Base-by-base conservation (phyloP, 2,797 vertebrate species). In the Squalus acanthias region DNA sequence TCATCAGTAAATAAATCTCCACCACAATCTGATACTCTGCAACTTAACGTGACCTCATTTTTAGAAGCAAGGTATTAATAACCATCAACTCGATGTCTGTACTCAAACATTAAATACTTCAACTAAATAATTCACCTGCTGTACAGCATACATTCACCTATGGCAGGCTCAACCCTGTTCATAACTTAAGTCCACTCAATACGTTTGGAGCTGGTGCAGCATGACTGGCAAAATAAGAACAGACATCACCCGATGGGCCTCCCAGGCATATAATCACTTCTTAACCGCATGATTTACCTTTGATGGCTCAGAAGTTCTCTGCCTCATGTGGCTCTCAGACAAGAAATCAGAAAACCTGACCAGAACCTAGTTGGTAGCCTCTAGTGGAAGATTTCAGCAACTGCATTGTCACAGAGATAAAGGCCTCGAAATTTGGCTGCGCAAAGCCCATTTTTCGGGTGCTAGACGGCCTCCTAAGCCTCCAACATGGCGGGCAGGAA, bases 381-480 rank as follows among this genome's bases (percentile, higher is more conserved):
- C 91, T 93, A 39, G 91, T 93, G 91, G 89, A 92, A 60, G 89
- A 39, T 93, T 65, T 67, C n/a, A 67, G 65, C 63, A 67, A 93
- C 60, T 93, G 63, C 46, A 39, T 39, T 10, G 3, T 50, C n/a
- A 24, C 91, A 67, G 91, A 93, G 91, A 46, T 67, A 39, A 93
- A 39, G 17, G 17, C 63, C 63, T 8, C 46, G 22, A 22, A 10
- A 17, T 46, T 39, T 1, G 22, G 6, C 63, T 39, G 17, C 17
- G 2, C 63, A 93, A 7, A 24, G 17, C 20, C 17, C 65, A 8
- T 65, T n/a, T 92, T 33, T 63, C 24, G 7, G 33, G 17, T 13
- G 1, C 15, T 22, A 20, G 22, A 0, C 6, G 5, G 29, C 60
- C 89, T n/a, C 60, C 22, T 26, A 53, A 89, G 53, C 53, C 87